phyloP scores from a whole-genome alignment of 2,797 vertebrate species.

The Lagorchestes hirsutus region DNA sequence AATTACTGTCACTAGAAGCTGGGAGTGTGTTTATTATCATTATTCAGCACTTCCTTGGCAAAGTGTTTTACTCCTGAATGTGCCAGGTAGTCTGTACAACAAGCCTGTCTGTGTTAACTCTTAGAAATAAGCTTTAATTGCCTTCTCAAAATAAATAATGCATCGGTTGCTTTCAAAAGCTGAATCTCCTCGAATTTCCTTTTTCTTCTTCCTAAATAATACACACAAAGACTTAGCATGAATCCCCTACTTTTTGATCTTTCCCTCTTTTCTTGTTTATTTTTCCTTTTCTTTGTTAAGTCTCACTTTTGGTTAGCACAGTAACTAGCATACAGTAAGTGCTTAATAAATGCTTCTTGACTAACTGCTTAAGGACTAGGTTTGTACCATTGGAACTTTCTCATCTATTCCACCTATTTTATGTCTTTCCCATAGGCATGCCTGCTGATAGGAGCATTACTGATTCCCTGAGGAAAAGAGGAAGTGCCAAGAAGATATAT shows the following conservation, averaged over 20 bases:
- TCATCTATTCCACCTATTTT: neutral
- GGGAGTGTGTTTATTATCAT: conserved; percentile 3
- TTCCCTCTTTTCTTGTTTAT: neutral
- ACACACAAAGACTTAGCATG: neutral
- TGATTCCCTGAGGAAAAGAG: too few species aligned
- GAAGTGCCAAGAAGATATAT: neutral
- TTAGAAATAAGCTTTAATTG: conserved; percentile 2
- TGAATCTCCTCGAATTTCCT: neutral
- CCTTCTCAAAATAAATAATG: neutral
- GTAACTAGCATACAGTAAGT: neutral
- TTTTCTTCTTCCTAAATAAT: neutral
- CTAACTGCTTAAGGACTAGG: neutral
- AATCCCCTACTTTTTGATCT: neutral
- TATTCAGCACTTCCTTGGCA: neutral
- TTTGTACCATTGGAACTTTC: neutral
- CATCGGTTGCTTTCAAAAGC: neutral
- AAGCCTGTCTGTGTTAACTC: neutral
- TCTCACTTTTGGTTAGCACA: neutral
- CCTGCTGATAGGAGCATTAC: neutral
- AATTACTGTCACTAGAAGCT: neutral
- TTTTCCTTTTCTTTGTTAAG: neutral
- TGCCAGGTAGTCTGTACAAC: neutral
- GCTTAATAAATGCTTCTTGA: neutral
- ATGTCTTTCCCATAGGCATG: neutral
- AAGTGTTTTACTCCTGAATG: neutral